Conservation (phyloP, 2,888 invertebrate genomes). For the Drosophila tanythrix region DNA sequence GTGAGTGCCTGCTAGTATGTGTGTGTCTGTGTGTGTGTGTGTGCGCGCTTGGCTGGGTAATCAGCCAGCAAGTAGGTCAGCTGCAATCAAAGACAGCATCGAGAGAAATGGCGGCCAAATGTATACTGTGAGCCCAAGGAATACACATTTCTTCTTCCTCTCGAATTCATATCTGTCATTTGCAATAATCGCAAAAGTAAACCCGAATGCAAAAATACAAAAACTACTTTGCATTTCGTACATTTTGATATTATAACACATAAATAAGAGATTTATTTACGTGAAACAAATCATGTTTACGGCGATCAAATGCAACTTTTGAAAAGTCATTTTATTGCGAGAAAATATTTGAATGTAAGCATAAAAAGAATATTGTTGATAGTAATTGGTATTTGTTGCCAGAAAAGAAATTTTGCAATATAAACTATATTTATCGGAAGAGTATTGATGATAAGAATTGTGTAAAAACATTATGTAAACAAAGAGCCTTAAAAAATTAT, state of each 20-base stretch:
- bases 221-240: neutral
- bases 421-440: neutral
- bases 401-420: neutral
- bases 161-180: slow-evolving; percentile 27
- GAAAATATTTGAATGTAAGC: neutral
- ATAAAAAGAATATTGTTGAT: neutral
- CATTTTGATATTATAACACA: neutral
- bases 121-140: slow-evolving; percentile 57
- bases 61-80: slow-evolving; percentile 78
- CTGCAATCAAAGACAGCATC: slow-evolving; percentile 76
- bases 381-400: neutral
- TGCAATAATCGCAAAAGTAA: slow-evolving; percentile 24
- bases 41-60: slow-evolving; percentile 58
- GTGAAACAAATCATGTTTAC: neutral
- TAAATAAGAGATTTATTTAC: neutral
- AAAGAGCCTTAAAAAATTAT: neutral
- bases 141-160: slow-evolving; percentile 36
- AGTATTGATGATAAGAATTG: neutral
- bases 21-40: slow-evolving; percentile 10
- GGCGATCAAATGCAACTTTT: neutral
- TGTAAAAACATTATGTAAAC: neutral
- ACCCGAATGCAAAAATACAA: slow-evolving; percentile 3
- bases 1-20: neutral
- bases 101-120: slow-evolving; percentile 69
- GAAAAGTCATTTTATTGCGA: neutral